Conservation (phyloP, 1,140 invertebrate genomes). For the Uloborus diversus region DNA sequence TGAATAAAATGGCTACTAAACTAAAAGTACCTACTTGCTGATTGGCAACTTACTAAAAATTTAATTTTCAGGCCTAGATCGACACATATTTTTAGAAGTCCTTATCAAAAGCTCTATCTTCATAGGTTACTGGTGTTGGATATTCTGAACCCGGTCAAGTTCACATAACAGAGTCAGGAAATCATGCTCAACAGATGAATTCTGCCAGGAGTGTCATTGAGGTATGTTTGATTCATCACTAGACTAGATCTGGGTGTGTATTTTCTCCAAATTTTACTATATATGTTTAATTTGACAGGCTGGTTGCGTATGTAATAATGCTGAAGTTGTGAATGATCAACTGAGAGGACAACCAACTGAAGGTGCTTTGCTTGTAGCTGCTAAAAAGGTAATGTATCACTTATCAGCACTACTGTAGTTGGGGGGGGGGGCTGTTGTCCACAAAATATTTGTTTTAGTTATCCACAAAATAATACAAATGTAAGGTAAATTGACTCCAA, state of each 20-base stretch:
- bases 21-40: not conserved
- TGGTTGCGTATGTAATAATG: conserved; percentile 96
- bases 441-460: too few relatives aligned
- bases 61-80: not conserved
- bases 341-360: conserved; percentile 97
- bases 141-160: conserved; percentile 88
- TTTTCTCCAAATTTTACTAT: not conserved
- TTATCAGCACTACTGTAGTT: not conserved
- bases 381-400: conserved; percentile 77
- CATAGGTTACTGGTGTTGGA: conserved; percentile 82
- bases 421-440: too few relatives aligned
- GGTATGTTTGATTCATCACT: conserved; percentile 63
- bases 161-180: conserved; percentile 78
- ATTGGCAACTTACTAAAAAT: not conserved
- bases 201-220: conserved; percentile 77
- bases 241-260: not conserved
- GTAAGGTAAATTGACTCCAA: too few relatives aligned
- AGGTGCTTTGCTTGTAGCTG: conserved; percentile 90
- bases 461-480: too few relatives aligned
- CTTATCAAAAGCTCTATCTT: too few relatives aligned
- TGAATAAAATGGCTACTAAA: too few relatives aligned
- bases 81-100: too few relatives aligned
- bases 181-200: conserved; percentile 68
- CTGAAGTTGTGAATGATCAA: conserved; percentile 82
- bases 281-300: conserved; percentile 65